These are phyloP conservation scores for Cladorhizidae sp. DNA, from an alignment of 37 sponge, comb jelly and placozoan species.

Conservation along the genomic window DNA sequence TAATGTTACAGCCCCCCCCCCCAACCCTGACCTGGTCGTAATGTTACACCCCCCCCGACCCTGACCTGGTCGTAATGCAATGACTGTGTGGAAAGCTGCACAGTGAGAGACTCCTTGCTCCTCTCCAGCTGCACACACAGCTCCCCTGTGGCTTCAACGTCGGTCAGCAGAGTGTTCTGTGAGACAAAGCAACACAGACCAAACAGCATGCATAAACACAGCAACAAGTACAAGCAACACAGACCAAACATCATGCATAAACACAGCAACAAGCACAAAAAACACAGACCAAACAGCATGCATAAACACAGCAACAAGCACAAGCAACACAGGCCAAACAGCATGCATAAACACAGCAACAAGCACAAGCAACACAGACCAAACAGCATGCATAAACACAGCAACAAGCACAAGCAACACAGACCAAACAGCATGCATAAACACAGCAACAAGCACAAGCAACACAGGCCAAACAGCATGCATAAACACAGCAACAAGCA, in stretches of 20 bases:
- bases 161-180: conserved; percentile 73
- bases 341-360: neutral
- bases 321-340: neutral
- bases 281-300: neutral
- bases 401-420: neutral
- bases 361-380: neutral
- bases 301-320: neutral
- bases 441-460: neutral
- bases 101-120: conserved; percentile 64
- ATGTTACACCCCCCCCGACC: no score
- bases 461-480: neutral
- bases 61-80: conserved; percentile 69
- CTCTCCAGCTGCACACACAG: conserved; percentile 82
- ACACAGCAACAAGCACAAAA: neutral
- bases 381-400: neutral
- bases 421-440: neutral
- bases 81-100: conserved; percentile 67
- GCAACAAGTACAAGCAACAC: neutral
- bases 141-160: conserved; percentile 76
- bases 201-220: neutral
- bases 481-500: neutral
- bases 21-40: no score
- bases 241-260: neutral
- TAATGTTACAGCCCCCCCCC: no score
- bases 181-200: neutral